Base-by-base conservation (phyloP, 1,140 invertebrate genomes). In the Drosophila bipectinata region DNA sequence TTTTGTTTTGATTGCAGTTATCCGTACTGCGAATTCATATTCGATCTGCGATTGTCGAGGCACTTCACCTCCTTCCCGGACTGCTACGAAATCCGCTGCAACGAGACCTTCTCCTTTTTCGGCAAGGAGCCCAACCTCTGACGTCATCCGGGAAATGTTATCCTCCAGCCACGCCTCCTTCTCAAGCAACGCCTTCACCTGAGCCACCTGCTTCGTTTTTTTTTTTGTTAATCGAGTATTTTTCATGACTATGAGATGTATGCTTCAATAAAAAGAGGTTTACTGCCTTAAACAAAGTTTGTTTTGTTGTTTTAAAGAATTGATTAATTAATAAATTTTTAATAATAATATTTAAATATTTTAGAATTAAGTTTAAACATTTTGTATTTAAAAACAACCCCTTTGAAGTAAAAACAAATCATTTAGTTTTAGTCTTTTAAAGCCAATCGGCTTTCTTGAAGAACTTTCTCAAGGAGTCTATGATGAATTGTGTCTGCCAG, bases 11-110 rank as follows among this genome's bases (percentile, higher is more conserved):
- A 26, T 90, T 90, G 21, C 73, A 91, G 90, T 15, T 91, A 85
- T 62, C 90, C 90, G 12, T 75, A 91, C 51, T 91, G 90, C 14
- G 90, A 91, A 66, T 91, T 91, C 62, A 90, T 91, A 52, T 91
- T 91, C 80, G 90, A 91, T 82, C 79, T 91, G 69, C 83, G 90
- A 26, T 61, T 91, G 41, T 91, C 90, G 54, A 63, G 90, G 45
- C 90, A 91, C 54, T 91, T 91, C 47, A 91, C 85, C 21, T 79
- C 77, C 9, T 82, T 85, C 34, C 85, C 82, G 54, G 90, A 91
- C 72, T 91, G 90, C 59, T 91, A 91, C 61, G 87, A 84, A 48
- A 89, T 91, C 55, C 82, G 87, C 44, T 91, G 90, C 56, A 91
- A 91, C 72, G 90, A 91, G 72, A 91, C 90, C 28, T 91, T 91